These are phyloP conservation scores for Furcifer pardalis DNA, from an alignment of 2,797 vertebrate genomes.

Conservation along the genomic window DNA sequence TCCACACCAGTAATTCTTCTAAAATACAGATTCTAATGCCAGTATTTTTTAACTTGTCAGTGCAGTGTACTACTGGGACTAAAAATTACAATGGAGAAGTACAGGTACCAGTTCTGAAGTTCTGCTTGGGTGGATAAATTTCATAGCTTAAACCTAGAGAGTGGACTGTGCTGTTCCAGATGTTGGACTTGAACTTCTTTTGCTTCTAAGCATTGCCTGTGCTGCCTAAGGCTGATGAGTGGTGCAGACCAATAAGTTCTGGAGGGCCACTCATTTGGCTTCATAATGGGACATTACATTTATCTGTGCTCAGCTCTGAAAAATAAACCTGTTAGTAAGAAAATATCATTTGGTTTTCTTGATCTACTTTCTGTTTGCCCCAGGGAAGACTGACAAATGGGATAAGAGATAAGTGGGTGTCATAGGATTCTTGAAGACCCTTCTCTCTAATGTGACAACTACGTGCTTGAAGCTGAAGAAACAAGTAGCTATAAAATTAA, in stretches of 20 bases:
- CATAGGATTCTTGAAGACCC: not conserved
- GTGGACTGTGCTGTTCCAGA: not conserved
- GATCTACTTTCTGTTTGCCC: not conserved
- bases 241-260: not conserved
- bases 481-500: not conserved
- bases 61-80: not conserved
- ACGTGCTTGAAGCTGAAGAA: not conserved
- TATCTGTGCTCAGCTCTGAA: not conserved
- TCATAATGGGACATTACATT: no score
- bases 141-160: not conserved
- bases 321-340: not conserved
- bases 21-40: not conserved
- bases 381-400: not conserved
- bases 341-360: not conserved
- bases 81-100: not conserved
- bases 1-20: not conserved
- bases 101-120: not conserved
- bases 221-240: not conserved
- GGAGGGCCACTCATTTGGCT: not conserved
- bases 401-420: not conserved
- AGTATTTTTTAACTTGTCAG: not conserved
- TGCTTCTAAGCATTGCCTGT: not conserved
- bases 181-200: not conserved
- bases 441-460: no score
- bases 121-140: not conserved